Base-by-base conservation (phyloP, 2,797 vertebrate species). In the Sebastes wilsoni region DNA sequence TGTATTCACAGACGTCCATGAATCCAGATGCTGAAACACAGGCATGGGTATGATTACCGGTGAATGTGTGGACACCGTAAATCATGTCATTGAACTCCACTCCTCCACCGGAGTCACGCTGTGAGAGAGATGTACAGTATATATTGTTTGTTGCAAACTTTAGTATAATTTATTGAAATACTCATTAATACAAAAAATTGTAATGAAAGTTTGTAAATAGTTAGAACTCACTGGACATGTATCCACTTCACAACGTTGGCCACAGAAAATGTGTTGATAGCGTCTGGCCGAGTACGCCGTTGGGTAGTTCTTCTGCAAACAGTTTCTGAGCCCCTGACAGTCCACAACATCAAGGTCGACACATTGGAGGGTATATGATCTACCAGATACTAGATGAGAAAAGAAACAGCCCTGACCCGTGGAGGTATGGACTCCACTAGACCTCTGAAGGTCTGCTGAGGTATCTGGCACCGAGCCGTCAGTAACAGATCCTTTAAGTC, bases 41-140 rank as follows among this genome's bases (percentile, higher is more conserved):
- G 46, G 46, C 46, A 20, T 20, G 18, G 46, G 18, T 42, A 42
- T 18, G 7, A 38, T 13, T 49, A 14, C 38, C 14, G 38, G 36
- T 38, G 36, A 38, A 16, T 42, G 14, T 14, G 14, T 42, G 38
- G 54, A 75, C 62, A 23, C 52, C 34, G 1, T 66, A 58, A 3
- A 75, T 32, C 25, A 0, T 46, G 13, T 1, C 1, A 0, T 42
- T 11, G 38, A 12, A 9, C 36, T 60, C 36, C 65, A 60, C 54
- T 76, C 64, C 65, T 46, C 36, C 65, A 32, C 65, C 65, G 60
- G 70, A 72, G 61, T 74, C 72, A 1, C 72, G 60, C 72, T 64
- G 60, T 34, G 11, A 64, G 25, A 72, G 25, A 60, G 25, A 60
- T 27, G 16, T 55, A 38, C 36, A 38, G 36, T 38, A 5, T 3